Conservation (phyloP, 2,888 invertebrate genomes). For the Ecliptopera silaceata region DNA sequence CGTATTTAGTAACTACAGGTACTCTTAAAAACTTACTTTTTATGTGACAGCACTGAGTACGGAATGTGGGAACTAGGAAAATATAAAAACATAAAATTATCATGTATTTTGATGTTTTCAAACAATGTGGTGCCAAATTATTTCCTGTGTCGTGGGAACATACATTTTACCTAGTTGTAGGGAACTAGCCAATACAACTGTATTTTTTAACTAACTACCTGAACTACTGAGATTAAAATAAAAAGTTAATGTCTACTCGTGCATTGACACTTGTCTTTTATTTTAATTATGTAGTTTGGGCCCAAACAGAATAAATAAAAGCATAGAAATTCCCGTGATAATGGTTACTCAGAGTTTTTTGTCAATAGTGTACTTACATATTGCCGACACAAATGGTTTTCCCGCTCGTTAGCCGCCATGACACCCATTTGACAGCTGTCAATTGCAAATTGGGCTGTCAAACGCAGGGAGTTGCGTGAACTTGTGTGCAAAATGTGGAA, state of each 20-base stretch:
- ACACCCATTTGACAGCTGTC: conserved; percentile 36
- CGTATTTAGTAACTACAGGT: no score
- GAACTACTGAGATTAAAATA: no score
- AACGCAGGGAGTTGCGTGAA: background rate
- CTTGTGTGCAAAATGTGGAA: background rate
- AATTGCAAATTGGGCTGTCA: conserved; percentile 30
- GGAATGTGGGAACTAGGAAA: conserved; percentile 12
- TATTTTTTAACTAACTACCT: no score
- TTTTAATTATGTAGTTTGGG: no score
- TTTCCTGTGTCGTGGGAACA: background rate
- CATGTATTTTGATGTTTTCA: background rate
- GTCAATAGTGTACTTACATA: conserved; percentile 5
- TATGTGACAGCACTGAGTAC: background rate
- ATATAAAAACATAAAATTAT: background rate
- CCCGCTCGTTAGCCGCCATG: conserved; percentile 33
- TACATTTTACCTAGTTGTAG: background rate
- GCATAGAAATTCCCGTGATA: background rate
- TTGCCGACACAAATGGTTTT: conserved; percentile 20
- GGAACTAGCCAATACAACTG: background rate
- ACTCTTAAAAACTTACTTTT: no score
- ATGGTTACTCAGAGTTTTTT: background rate
- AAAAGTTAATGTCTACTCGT: no score
- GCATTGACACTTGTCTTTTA: no score
- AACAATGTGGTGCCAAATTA: background rate
- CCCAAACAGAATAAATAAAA: background rate